Conservation (phyloP, 2,888 invertebrate genomes). For the Cryptocheilus praepositus region DNA sequence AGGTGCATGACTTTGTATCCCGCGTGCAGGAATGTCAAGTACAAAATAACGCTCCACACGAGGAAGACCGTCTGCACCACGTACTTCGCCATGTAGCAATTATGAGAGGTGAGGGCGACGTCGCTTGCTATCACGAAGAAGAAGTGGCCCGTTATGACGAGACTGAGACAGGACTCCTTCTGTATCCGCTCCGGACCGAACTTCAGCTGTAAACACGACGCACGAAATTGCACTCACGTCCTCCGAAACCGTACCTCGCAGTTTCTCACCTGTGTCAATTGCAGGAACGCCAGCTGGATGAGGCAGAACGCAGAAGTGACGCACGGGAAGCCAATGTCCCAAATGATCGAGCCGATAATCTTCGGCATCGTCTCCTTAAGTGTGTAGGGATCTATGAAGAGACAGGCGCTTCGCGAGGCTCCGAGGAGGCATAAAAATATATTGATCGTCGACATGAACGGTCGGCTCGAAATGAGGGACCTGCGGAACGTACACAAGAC, state of each 20-base stretch:
- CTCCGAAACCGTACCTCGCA: no score
- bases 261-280: slow-evolving; percentile 75
- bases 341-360: slow-evolving; percentile 76
- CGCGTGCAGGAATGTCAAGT: slow-evolving; percentile 77
- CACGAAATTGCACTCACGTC: slow-evolving; percentile 2
- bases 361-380: slow-evolving; percentile 77
- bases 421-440: slow-evolving; percentile 77
- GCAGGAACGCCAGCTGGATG: slow-evolving; percentile 78
- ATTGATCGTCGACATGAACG: slow-evolving; percentile 78
- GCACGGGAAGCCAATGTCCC: slow-evolving; percentile 78
- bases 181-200: slow-evolving; percentile 76
- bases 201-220: slow-evolving; percentile 71
- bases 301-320: slow-evolving; percentile 78
- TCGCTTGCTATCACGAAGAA: slow-evolving; percentile 76
- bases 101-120: slow-evolving; percentile 74
- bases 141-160: slow-evolving; percentile 77
- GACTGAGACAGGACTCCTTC: slow-evolving; percentile 75
- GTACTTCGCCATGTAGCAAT: slow-evolving; percentile 74
- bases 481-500: no score
- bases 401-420: slow-evolving; percentile 75
- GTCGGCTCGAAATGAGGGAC: slow-evolving; percentile 76
- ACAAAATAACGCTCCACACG: slow-evolving; percentile 77
- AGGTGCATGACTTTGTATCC: slow-evolving; percentile 76
- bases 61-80: slow-evolving; percentile 77
- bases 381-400: slow-evolving; percentile 79